Base-by-base conservation (phyloP, 35 echinoderm and acorn worm genomes). In the Nesometra sesokonis region DNA sequence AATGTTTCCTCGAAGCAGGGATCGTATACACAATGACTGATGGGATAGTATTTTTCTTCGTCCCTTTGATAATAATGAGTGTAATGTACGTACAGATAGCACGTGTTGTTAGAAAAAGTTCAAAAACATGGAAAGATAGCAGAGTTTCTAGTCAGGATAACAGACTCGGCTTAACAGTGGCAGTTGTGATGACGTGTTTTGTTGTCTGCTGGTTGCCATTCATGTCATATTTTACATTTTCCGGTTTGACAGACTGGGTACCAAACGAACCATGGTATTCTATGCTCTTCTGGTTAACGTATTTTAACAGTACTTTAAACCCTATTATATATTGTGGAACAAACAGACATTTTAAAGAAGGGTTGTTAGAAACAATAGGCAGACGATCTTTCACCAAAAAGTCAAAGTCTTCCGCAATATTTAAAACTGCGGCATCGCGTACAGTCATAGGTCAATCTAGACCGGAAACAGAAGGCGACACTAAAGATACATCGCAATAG, bases 151-250 rank as follows among this genome's bases (percentile, higher is more conserved):
- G 91, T 13, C 91, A 93, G 32, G 94, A 97, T 77, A 91, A 93
- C 84, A 88, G 90, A 78, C 91, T 91, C 13, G 87, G 89, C 4
- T 91, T 93, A 79, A 93, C 93, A 35, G 90, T 97, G 34, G 94
- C 94, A 29, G 81, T 93, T 3, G 89, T 97, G 1, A 90, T 97
- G 84, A 91, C 91, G 0, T 93, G 88, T 80, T 97, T 97, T 40
- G 87, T 97, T 30, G 87, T 97, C 15, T 97, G 94, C 83, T 97
- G 94, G 94, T 89, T 97, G 9, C 94, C 94, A 27, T 97, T 93
- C 83, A 93, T 97, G 77, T 84, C 91, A 0, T 36, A 89, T 33
- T 97, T 97, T 80, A 97, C 94, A 0, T 97, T 97, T 78, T 35
- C 38, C 81, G 30, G 30, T 57, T 33, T 90, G 21, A 82, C 36